These are phyloP conservation scores for Cremastinae sp. DNA, from an alignment of 2,888 invertebrate species.

Conservation along the genomic window DNA sequence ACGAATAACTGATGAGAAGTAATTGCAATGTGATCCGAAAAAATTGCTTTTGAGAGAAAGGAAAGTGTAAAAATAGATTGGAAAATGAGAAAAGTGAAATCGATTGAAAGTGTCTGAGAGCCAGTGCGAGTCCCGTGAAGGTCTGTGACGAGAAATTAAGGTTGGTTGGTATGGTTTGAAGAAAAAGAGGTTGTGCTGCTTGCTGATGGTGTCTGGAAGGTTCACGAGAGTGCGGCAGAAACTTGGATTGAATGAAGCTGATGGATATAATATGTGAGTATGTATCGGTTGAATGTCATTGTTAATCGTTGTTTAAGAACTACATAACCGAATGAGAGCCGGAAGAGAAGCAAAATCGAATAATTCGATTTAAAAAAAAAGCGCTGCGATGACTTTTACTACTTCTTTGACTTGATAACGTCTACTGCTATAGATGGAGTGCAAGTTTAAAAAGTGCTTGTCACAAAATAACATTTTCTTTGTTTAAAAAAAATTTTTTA, in stretches of 20 bases:
- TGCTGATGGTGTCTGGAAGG: slow-evolving; percentile 64
- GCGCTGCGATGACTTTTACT: too few species aligned
- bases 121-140: not conserved
- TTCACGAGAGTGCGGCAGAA: slow-evolving; percentile 65
- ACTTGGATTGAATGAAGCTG: slow-evolving; percentile 73
- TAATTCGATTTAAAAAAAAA: slow-evolving; percentile 39
- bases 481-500: too few species aligned
- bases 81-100: too few species aligned
- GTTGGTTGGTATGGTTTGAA: slow-evolving; percentile 55
- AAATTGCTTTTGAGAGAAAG: too few species aligned
- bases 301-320: slow-evolving; percentile 77
- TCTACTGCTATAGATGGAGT: too few species aligned
- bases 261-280: slow-evolving; percentile 70
- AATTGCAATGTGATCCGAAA: too few species aligned
- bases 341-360: slow-evolving; percentile 46
- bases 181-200: slow-evolving; percentile 58
- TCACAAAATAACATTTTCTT: too few species aligned
- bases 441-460: too few species aligned
- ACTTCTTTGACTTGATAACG: not conserved
- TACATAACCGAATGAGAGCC: slow-evolving; percentile 69
- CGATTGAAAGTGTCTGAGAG: not conserved
- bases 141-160: slow-evolving; percentile 53
- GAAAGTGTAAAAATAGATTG: too few species aligned
- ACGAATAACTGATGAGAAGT: too few species aligned
- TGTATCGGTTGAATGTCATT: slow-evolving; percentile 75